phyloP scores from a whole-genome alignment of 2,888 invertebrate genomes.

The Crocallis elinguaria region DNA sequence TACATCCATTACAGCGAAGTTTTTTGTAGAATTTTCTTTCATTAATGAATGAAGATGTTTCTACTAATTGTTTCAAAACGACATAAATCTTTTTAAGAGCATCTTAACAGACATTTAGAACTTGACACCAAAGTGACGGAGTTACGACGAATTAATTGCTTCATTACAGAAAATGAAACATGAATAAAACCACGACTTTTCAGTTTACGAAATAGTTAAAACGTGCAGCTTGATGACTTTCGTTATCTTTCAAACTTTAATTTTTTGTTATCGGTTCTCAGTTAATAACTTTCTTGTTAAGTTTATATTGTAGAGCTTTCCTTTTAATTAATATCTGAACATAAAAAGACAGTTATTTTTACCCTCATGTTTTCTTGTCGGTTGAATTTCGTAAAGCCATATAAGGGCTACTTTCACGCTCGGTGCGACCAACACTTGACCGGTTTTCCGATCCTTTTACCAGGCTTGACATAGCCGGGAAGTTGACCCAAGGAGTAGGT shows the following conservation, averaged over 20 bases:
- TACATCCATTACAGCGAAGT: neutral
- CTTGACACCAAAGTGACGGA: conserved; percentile 16
- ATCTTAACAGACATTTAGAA: conserved; percentile 11
- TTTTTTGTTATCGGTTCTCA: too few relatives aligned
- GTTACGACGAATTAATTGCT: conserved; percentile 16
- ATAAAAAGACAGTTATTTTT: neutral
- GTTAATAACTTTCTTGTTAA: too few relatives aligned
- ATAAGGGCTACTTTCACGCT: neutral
- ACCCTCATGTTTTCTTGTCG: conserved; percentile 5
- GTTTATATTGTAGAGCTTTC: too few relatives aligned
- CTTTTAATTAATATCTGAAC: neutral
- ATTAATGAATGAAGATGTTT: neutral
- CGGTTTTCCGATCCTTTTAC: conserved; percentile 23
- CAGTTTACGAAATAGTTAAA: neutral
- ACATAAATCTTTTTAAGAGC: conserved; percentile 13
- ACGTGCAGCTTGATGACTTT: too few relatives aligned
- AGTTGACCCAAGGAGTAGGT: conserved; percentile 5
- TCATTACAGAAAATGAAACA: conserved; percentile 2
- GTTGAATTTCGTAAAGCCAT: conserved; percentile 18
- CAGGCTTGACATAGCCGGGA: conserved; percentile 18
- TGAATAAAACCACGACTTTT: neutral
- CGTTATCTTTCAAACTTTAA: too few relatives aligned
- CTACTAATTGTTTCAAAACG: conserved; percentile 12
- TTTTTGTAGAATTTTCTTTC: neutral
- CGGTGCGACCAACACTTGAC: conserved; percentile 12